Percentiles rank a stretch among this genome's conserved stretches.
Evolutionary conservation across 2,797 vertebrate genomes (phyloP).

Genomic region (Myioborus melanocephalus): DNA sequence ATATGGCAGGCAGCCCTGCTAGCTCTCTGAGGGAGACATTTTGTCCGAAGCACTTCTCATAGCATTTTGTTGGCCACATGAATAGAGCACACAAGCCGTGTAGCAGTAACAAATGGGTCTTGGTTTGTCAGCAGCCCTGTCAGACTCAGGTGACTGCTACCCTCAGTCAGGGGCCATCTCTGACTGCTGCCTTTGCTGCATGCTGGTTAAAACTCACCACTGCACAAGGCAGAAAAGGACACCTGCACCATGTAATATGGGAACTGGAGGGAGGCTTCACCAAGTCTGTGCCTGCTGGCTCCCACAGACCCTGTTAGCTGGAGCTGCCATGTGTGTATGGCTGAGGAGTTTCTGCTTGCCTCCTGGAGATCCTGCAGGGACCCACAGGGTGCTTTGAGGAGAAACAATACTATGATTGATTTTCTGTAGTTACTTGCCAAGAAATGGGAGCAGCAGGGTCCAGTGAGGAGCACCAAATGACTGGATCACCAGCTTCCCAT

Average conservation of each 20-base stretch:
- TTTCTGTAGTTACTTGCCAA: not conserved
- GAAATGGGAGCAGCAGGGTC: not conserved
- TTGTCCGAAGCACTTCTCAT: not conserved
- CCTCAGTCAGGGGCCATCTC: not conserved
- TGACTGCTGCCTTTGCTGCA: not conserved
- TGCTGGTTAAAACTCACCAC: not conserved
- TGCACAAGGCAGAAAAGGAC: not conserved
- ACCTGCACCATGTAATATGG: not conserved
- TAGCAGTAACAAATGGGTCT: not conserved
- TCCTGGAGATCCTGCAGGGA: not conserved
- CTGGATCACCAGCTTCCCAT: not conserved
- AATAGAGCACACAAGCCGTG: not conserved
- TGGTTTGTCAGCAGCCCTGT: not conserved
- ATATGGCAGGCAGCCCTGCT: not conserved
- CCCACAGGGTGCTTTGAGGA: not conserved
- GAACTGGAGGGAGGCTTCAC: not conserved
- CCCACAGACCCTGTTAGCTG: not conserved
- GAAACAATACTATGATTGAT: not conserved
- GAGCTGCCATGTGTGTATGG: rapidly evolving
- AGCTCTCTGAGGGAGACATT: not conserved
- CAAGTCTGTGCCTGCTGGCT: not conserved
- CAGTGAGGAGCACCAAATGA: not conserved
- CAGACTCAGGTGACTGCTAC: not conserved
- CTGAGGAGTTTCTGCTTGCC: not conserved
- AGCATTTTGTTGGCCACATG: not conserved